Evolutionary conservation across 2,113 vertebrate genomes (phyloP), one percentile per base, ranked within the genome.

Genomic region (Anseranas semipalmata): DNA sequence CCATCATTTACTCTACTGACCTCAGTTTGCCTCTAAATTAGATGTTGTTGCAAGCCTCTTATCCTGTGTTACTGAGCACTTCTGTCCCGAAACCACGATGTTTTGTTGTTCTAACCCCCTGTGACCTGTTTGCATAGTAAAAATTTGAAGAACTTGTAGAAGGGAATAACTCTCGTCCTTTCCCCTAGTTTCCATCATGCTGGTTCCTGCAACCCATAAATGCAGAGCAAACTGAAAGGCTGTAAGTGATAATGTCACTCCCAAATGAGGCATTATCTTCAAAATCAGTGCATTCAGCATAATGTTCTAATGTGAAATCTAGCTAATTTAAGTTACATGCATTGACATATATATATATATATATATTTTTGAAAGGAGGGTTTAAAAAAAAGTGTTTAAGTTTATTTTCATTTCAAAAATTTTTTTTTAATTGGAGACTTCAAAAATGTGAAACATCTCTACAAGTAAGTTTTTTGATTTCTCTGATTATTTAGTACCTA

Each of bases 111-210:
- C 59, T 76, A 35, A 75, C 10, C 20, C 4, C 7, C 2, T 55
- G 0, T 41, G 72, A 83, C 50, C n/a, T 3, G 1, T 46, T 75
- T 41, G 43, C 12, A 2, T 50, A 0, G 0, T 81, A 53, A 27
- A 72, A 59, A 10, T 77, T 43, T 87, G 53, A 46, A 52, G 73
- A 85, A 28, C 27, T 50, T 46, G 14, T 37, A 76, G 45, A 55
- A 82, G 24, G 27, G 78, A 90, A 7, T 25, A 55, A 8, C 39
- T 87, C 33, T 80, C 55, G 16, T 14, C 82, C 83, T 78, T 90
- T 94, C 9, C 63, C 53, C 70, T 68, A 8, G 16, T 65, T 90
- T 41, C 77, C 39, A 15, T 75, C 35, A 13, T 1, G 0, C 22
- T 77, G n/a, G 21, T 82, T 88, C 32, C 39, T 62, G 63, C 67